phyloP scores from a whole-genome alignment of 2,113 vertebrate species.

The Antigone vipio region DNA sequence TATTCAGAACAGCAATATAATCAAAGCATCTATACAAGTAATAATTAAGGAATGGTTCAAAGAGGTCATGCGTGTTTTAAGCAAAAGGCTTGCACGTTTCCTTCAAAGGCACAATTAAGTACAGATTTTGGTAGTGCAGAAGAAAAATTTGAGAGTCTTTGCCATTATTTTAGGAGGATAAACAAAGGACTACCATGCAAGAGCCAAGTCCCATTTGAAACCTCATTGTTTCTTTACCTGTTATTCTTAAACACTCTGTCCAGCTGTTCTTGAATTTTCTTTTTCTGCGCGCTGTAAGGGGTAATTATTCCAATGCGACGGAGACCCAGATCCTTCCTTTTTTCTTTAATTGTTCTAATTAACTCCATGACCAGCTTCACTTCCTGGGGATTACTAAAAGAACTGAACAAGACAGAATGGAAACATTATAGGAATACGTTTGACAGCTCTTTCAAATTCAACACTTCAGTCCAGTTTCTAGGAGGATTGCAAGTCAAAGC shows the following conservation, averaged over 20 bases:
- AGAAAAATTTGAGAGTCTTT: not conserved
- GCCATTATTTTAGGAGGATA: not conserved
- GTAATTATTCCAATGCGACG: slow-evolving; percentile 85
- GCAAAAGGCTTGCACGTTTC: not conserved
- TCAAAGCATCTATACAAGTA: not conserved
- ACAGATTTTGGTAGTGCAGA: not conserved
- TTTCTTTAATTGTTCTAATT: slow-evolving; percentile 77
- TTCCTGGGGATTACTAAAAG: slow-evolving; percentile 81
- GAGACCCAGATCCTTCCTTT: slow-evolving; percentile 54
- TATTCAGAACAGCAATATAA: not conserved
- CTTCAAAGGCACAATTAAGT: not conserved
- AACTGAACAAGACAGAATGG: slow-evolving; percentile 63
- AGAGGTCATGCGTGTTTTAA: not conserved
- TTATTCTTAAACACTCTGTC: slow-evolving; percentile 66
- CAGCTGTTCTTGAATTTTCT: slow-evolving; percentile 70
- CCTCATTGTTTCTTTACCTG: not conserved
- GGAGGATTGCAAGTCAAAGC: not conserved
- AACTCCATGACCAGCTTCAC: slow-evolving; percentile 81
- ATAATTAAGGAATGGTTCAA: not conserved
- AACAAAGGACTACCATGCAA: not conserved
- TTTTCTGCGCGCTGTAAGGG: slow-evolving; percentile 87
- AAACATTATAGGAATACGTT: not conserved
- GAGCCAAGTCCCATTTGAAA: not conserved
- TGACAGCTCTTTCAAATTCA: not conserved
- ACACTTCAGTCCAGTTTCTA: not conserved